Base-by-base conservation (phyloP, 37 sponge, comb jelly and placozoan species). In the Beroe forskalii region DNA sequence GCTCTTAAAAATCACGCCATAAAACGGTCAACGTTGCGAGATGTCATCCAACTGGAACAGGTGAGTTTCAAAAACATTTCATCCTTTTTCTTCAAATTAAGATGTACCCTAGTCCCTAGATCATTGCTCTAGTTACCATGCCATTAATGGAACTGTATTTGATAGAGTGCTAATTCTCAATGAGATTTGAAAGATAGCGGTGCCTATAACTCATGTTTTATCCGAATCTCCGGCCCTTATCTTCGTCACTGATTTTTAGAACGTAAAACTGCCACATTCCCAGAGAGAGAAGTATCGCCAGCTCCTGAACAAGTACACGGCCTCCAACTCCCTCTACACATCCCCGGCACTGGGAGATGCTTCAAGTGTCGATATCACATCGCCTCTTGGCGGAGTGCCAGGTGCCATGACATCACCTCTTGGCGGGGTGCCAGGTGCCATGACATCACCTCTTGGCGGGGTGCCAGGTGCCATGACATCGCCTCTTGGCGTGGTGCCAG, bases 41-140 rank as follows among this genome's bases (percentile, higher is more conserved):
- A 80, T 43, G 86, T 80, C 4, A 80, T 80, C n/a, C 86, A 80
- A 38, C 40, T 80, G 44, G 86, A 80, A 23, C 86, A 80, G 75
- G 75, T 72, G 14, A n/a, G 66, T 63, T n/a, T n/a, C n/a, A n/a
- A n/a, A n/a, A n/a, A n/a, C n/a, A n/a, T n/a, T n/a, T n/a, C n/a
- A n/a, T n/a, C n/a, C n/a, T n/a, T n/a, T n/a, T n/a, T n/a, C n/a
- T n/a, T n/a, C n/a, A n/a, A n/a, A n/a, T n/a, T n/a, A n/a, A n/a
- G n/a, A n/a, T n/a, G n/a, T n/a, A n/a, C n/a, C n/a, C n/a, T n/a
- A n/a, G n/a, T n/a, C n/a, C n/a, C n/a, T n/a, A n/a, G n/a, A n/a
- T n/a, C n/a, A n/a, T n/a, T n/a, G n/a, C n/a, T n/a, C n/a, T n/a
- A n/a, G n/a, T n/a, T n/a, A n/a, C n/a, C n/a, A n/a, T n/a, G n/a